Percentiles rank a stretch among this genome's conserved stretches.
Conservation (phyloP, 2,797 vertebrate genomes). For the Catostomus latipinnis region DNA sequence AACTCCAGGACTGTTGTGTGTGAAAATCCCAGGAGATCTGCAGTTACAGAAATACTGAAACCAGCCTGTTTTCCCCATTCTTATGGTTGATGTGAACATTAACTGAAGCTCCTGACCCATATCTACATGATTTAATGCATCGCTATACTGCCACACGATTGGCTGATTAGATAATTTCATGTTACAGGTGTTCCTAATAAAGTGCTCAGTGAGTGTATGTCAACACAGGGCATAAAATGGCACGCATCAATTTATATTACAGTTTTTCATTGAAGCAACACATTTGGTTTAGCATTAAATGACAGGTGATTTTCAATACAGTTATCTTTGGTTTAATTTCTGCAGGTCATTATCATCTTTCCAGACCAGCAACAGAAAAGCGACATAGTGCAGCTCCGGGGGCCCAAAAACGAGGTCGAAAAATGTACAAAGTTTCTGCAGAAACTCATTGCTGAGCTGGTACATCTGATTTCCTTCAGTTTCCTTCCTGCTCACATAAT, state of each 20-base stretch:
- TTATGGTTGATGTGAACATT: too few species aligned
- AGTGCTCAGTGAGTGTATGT: too few species aligned
- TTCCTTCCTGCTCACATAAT: not conserved
- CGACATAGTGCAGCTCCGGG: constrained; percentile 83
- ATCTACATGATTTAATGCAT: too few species aligned
- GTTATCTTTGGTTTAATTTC: not conserved
- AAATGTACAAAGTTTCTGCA: constrained; percentile 85
- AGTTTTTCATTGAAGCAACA: not conserved
- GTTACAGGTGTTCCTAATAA: too few species aligned
- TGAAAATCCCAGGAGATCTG: too few species aligned
- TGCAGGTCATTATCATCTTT: constrained; percentile 85
- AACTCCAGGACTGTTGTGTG: too few species aligned
- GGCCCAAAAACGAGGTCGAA: constrained; percentile 85
- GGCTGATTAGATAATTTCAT: too few species aligned
- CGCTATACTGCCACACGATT: too few species aligned
- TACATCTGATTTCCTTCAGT: constrained; percentile 54
- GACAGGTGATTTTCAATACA: not conserved
- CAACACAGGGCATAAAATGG: too few species aligned
- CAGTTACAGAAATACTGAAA: too few species aligned
- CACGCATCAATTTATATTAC: not conserved
- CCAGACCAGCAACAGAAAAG: constrained; percentile 83
- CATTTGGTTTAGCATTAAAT: not conserved
- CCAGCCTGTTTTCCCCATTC: too few species aligned
- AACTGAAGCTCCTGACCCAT: too few species aligned
- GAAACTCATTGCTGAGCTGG: constrained; percentile 82